Evolutionary conservation across 2,113 vertebrate genomes (phyloP), one percentile per base, ranked within the genome.

Genomic region (Gadus macrocephalus): DNA sequence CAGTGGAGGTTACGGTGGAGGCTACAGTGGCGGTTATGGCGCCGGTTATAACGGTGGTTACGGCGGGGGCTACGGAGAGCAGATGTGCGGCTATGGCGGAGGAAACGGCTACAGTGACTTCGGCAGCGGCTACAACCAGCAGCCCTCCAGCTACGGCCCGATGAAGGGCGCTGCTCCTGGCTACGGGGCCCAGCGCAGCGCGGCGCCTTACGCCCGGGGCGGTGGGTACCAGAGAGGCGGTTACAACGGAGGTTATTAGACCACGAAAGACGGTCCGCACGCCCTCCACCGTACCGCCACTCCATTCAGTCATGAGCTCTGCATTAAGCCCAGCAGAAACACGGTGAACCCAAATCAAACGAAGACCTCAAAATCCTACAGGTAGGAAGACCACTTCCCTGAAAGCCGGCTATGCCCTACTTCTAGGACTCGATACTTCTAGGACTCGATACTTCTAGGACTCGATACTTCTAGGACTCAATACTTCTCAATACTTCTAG

Each of bases 51-150:
- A 85, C 19, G 92, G 89, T 4, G 69, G 78, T 25, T 79, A 78
- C n/a, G 78, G 78, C 9, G 83, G 82, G 22, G 85, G 89, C 15
- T 92, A 91, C 22, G 89, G 92, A 62, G 93, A 93, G 71, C 92
- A 93, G 83, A 94, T 93, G 82, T 93, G 93, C 9, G 88, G 92
- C 28, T 91, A 90, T 84, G 93, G 95, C 71, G 92, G 93, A 81
- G 95, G 95, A 42, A 96, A 95, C 82, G 94, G 94, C 80, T 96
- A 95, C 92, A 95, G 90, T 76, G 94, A 95, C 79, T 96, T 96
- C 85, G 95, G 95, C 81, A 93, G 90, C 89, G 78, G 88, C 15
- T 96, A 96, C 76, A 93, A 90, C 72, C 95, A 96, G 89, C 95
- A 97, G 20, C 90, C 92, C 53, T 94, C 95, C 25, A 91, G 92